Evolutionary conservation across 1,140 invertebrate species (phyloP).

Genomic region (Drosophila bipectinata): DNA sequence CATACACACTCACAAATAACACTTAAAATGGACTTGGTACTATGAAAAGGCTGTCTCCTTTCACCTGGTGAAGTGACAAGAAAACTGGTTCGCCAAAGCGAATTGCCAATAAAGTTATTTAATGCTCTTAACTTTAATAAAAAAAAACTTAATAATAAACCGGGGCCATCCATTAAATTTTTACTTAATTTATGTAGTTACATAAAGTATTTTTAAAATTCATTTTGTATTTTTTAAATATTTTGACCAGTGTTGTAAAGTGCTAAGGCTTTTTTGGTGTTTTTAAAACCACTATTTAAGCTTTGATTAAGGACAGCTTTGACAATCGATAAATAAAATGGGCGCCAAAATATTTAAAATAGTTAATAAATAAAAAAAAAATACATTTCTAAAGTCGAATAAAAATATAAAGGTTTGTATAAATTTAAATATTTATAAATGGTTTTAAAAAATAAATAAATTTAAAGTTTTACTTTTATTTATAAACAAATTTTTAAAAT

Average conservation of each 20-base stretch:
- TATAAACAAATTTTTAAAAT: not conserved
- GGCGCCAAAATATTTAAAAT: slow-evolving; percentile 4
- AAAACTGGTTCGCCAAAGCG: slow-evolving; percentile 47
- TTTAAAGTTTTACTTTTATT: not conserved
- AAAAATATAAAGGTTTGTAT: not conserved
- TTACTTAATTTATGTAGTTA: not conserved
- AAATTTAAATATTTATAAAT: not conserved
- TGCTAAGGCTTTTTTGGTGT: not conserved
- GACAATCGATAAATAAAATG: slow-evolving; percentile 15
- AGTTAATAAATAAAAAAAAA: not conserved
- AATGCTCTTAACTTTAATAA: slow-evolving; percentile 27
- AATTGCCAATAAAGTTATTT: slow-evolving; percentile 67
- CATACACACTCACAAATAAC: slow-evolving; percentile 40
- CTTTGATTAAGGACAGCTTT: slow-evolving; percentile 8
- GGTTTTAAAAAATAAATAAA: not conserved
- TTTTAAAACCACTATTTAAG: slow-evolving; percentile 5
- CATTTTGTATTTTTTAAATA: slow-evolving; percentile 1
- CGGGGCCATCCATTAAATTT: not conserved
- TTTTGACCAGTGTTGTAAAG: slow-evolving; percentile 10
- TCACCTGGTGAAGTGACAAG: slow-evolving; percentile 53
- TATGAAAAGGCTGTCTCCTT: slow-evolving; percentile 44
- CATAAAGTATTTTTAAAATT: not conserved
- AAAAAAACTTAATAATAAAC: slow-evolving; percentile 16
- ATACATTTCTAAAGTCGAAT: not conserved
- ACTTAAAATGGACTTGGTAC: slow-evolving; percentile 39